Evolutionary conservation across 2,888 invertebrate species (phyloP), one percentile per base, ranked within the genome.

Genomic region (Isotomurus palustris): DNA sequence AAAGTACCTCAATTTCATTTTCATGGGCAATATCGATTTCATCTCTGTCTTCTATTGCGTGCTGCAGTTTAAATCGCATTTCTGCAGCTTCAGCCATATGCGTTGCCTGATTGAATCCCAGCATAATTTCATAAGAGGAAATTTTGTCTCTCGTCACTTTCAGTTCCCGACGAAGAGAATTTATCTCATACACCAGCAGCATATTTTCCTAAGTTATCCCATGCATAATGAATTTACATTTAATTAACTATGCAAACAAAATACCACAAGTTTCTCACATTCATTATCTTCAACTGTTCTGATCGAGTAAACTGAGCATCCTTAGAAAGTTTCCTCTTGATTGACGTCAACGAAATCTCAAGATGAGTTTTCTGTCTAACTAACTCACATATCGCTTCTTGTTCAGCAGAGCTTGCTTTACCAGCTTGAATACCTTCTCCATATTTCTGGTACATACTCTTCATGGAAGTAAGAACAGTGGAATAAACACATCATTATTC

Each of bases 291-390:
- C 53, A 82, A 78, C 68, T 82, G 81, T 64, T 83, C 83, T 36
- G 76, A 78, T 50, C 75, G 72, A 63, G 77, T 76, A 56, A 76
- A 75, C 55, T 75, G 74, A 1, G 75, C 74, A 69, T 78, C 78
- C 68, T 78, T 78, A 32, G 73, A 71, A 38, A 78, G 67, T 62
- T 79, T 78, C 66, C 76, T 74, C 56, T 80, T 77, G 17, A 83
- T 73, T 1, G 80, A 79, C 6, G 77, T 76, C 1, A 85, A 79
- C 1, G 83, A 82, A 51, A 79, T 76, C 73, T 92, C 92, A 28
- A 93, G 79, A 73, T 91, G 88, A 64, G 87, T 86, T 35, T 91
- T 79, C 73, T 93, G 92, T 1, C 89, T 80, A 66, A 86, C 79
- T 72, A 89, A 86, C 75, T 69, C 70, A 38, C 70, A 69, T 52